A percentile compares a stretch with the other conserved stretches of the same genome.
phyloP scores from a whole-genome alignment of 1,140 invertebrate species.

The Drosophila bipectinata region DNA sequence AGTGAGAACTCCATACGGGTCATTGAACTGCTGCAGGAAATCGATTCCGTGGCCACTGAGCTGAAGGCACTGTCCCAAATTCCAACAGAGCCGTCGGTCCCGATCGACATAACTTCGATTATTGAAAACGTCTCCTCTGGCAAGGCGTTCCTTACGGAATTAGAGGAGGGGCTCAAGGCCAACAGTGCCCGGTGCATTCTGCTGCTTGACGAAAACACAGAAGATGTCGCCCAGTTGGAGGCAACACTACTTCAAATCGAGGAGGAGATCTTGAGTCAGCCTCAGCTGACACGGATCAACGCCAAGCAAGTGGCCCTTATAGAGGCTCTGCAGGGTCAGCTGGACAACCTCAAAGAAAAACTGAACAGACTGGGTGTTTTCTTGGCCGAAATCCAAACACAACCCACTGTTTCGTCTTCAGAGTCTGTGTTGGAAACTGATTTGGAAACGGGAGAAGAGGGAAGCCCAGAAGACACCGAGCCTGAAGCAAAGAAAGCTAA shows the following conservation, averaged over 20 bases:
- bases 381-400: conserved; percentile 14
- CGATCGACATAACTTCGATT: conserved; percentile 51
- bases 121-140: conserved; percentile 65
- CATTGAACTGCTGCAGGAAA: conserved; percentile 75
- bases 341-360: conserved; percentile 52
- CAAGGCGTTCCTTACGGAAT: conserved; percentile 63
- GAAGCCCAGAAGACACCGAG: conserved; percentile 19
- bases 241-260: conserved; percentile 60
- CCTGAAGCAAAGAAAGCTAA: conserved; percentile 38
- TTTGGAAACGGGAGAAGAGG: conserved; percentile 6
- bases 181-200: conserved; percentile 51
- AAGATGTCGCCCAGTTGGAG: conserved; percentile 57
- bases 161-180: conserved; percentile 58
- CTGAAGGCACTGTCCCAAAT: conserved; percentile 39
- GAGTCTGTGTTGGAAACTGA: conserved; percentile 29
- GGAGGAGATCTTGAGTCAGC: conserved; percentile 62
- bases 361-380: conserved; percentile 36
- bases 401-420: conserved; percentile 17
- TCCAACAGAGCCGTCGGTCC: conserved; percentile 12
- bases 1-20: conserved; percentile 65
- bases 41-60: conserved; percentile 67
- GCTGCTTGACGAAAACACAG: conserved; percentile 56
- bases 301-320: conserved; percentile 49
- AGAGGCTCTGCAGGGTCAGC: conserved; percentile 56
- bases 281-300: conserved; percentile 52